phyloP scores from a whole-genome alignment of 2,888 invertebrate genomes.

The Phragmatobia fuliginosa region DNA sequence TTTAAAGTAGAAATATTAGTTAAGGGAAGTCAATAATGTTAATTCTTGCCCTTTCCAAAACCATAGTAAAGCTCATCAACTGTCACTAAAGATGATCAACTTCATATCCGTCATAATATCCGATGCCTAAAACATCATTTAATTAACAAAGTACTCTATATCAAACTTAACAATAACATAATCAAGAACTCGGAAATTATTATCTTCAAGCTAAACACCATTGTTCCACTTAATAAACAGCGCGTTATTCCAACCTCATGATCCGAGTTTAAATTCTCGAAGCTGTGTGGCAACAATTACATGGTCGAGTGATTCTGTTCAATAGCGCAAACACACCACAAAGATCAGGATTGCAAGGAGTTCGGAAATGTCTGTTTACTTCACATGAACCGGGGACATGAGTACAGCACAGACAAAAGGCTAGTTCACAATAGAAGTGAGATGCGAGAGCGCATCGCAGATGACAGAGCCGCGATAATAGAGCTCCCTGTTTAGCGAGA shows the following conservation, averaged over 20 bases:
- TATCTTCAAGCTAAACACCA: background rate
- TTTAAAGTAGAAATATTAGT: too few species aligned
- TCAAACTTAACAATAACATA: background rate
- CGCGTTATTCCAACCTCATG: slow-evolving; percentile 23
- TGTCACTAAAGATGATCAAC: background rate
- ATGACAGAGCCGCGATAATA: slow-evolving; percentile 70
- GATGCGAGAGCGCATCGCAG: slow-evolving; percentile 65
- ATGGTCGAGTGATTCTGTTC: slow-evolving; percentile 38
- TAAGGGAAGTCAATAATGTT: background rate
- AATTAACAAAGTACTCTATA: background rate
- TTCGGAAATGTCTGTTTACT: slow-evolving; percentile 57
- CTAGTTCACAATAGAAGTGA: slow-evolving; percentile 61
- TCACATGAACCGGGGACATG: slow-evolving; percentile 47
- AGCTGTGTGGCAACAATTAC: slow-evolving; percentile 44
- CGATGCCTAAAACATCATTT: background rate
- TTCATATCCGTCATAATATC: background rate
- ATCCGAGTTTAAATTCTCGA: slow-evolving; percentile 38
- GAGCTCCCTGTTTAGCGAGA: slow-evolving; percentile 68
- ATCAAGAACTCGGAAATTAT: background rate
- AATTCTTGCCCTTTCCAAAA: background rate
- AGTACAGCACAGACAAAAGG: slow-evolving; percentile 49
- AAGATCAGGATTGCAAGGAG: slow-evolving; percentile 51
- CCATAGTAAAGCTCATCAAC: background rate
- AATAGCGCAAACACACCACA: slow-evolving; percentile 50
- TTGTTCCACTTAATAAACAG: slow-evolving; percentile 18